Conservation (phyloP, 30 jellyfish, hydroid and myxozoan genomes). For the Morbakka virulenta region DNA sequence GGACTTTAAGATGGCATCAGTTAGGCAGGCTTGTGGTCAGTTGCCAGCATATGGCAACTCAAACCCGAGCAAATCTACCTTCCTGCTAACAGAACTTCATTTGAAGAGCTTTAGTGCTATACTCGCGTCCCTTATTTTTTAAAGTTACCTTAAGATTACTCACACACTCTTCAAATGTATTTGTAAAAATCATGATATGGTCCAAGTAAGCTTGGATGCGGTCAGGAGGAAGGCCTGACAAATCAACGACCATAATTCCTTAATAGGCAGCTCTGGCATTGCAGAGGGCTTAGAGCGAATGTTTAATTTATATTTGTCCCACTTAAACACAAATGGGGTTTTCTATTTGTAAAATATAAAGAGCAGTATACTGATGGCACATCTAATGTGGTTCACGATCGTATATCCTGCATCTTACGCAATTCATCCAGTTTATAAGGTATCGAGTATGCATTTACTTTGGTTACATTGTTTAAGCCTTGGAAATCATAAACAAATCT, state of each 20-base stretch:
- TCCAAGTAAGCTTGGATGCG: constrained; percentile 24
- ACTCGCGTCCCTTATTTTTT: constrained; percentile 1
- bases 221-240: constrained; percentile 18
- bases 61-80: constrained; percentile 12
- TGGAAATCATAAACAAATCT: neutral
- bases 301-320: too few species aligned
- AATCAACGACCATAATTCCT: neutral
- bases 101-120: constrained; percentile 22
- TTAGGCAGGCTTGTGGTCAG: constrained; percentile 6
- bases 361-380: constrained; percentile 27
- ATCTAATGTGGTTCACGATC: neutral
- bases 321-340: neutral
- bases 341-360: constrained; percentile 6
- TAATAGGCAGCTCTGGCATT: constrained; percentile 17
- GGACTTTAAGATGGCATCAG: neutral
- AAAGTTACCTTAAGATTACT: neutral
- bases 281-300: constrained; percentile 1
- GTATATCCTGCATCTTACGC: too few species aligned
- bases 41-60: constrained; percentile 1
- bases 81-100: constrained; percentile 2
- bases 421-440: neutral
- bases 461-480: neutral
- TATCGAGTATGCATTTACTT: neutral
- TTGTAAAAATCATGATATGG: constrained; percentile 3
- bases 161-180: constrained; percentile 2